A percentile compares a stretch with the other conserved stretches of the same genome.
phyloP scores from a whole-genome alignment of 2,113 vertebrate genomes.

The Taxidea taxus region DNA sequence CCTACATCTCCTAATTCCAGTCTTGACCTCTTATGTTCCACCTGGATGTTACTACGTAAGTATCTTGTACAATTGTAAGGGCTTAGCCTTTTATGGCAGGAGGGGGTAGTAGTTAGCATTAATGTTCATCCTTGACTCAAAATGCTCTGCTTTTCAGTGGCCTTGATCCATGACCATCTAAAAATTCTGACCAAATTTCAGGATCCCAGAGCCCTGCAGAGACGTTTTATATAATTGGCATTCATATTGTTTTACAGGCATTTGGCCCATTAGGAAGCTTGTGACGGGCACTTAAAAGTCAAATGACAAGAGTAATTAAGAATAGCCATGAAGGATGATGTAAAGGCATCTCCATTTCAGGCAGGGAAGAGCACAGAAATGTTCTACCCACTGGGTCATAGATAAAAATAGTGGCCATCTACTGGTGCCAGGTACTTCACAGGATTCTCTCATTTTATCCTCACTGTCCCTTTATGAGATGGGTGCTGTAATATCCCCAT shows the following conservation, averaged over 20 bases:
- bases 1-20: neutral
- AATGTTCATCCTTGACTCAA: neutral
- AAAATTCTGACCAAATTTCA: neutral
- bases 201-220: neutral
- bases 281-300: neutral
- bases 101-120: neutral
- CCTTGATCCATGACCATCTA: neutral
- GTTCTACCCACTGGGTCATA: conserved; percentile 45
- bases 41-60: neutral
- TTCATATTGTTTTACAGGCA: neutral
- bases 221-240: neutral
- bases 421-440: conserved; percentile 57
- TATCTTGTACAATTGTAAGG: neutral
- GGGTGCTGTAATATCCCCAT: neutral
- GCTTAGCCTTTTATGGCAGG: neutral
- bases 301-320: conserved; percentile 9
- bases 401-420: conserved; percentile 57
- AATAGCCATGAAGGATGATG: conserved; percentile 15
- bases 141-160: neutral
- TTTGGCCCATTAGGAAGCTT: neutral
- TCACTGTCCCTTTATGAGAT: neutral
- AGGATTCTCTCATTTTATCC: conserved; percentile 11
- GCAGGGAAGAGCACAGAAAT: neutral
- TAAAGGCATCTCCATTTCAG: conserved; percentile 53
- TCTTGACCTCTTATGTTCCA: neutral